Conservation (phyloP, 1,140 invertebrate genomes). For the Drosophila serrata region DNA sequence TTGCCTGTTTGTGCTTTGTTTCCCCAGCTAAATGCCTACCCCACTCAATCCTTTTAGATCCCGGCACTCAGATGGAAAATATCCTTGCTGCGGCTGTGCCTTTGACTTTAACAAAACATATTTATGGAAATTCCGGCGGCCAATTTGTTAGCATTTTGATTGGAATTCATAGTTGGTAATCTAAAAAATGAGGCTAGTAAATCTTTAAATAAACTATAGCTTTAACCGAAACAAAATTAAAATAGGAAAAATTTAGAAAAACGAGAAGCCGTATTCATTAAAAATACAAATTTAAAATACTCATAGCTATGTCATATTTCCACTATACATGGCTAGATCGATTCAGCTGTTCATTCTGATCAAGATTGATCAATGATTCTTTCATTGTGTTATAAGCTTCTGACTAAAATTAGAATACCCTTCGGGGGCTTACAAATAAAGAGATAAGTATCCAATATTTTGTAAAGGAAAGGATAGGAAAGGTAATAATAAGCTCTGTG, state of each 20-base stretch:
- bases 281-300: too few species aligned
- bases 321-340: too few species aligned
- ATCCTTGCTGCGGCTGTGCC: conserved; percentile 17
- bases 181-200: background rate
- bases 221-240: background rate
- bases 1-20: conserved; percentile 58
- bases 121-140: conserved; percentile 27
- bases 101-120: conserved; percentile 25
- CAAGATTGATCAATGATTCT: too few species aligned
- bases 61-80: conserved; percentile 8
- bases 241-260: background rate
- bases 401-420: too few species aligned
- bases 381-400: too few species aligned
- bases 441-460: too few species aligned
- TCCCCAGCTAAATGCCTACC: conserved; percentile 37
- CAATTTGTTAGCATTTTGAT: conserved; percentile 34
- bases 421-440: too few species aligned
- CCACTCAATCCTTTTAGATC: conserved; percentile 4
- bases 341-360: too few species aligned
- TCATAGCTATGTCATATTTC: too few species aligned
- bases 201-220: background rate
- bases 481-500: too few species aligned
- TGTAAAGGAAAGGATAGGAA: too few species aligned
- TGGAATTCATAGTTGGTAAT: background rate
- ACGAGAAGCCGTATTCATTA: too few species aligned